Conservation (phyloP, 2,113 vertebrate species). For the Paramormyrops kingsleyae region DNA sequence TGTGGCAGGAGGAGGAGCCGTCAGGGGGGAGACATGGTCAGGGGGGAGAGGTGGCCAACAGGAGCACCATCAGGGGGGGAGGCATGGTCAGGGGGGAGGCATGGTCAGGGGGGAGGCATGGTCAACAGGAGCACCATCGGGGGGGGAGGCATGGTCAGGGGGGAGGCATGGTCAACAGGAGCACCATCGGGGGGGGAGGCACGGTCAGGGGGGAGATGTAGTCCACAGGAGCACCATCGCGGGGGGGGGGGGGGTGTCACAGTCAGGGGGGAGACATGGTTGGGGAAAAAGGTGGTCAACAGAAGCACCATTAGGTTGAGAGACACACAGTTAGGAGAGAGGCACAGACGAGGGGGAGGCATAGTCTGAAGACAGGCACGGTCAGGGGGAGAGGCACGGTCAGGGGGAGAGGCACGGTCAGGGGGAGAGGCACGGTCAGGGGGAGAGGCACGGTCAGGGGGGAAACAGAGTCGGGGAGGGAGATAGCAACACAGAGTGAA, state of each 20-base stretch:
- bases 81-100: neutral
- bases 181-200: neutral
- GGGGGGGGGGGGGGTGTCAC: too few relatives aligned
- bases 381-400: too few relatives aligned
- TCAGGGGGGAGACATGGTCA: neutral
- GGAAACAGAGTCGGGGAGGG: neutral
- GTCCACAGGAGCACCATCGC: too few relatives aligned
- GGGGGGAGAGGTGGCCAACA: too few relatives aligned
- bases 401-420: neutral
- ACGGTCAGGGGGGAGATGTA: too few relatives aligned
- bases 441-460: neutral
- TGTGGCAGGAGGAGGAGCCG: slow-evolving; percentile 2
- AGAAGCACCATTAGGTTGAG: neutral
- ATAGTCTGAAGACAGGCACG: neutral
- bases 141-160: neutral
- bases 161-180: neutral
- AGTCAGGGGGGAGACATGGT: too few relatives aligned
- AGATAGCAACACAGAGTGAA: neutral
- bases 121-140: neutral
- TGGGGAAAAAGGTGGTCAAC: too few relatives aligned
- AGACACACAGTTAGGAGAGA: neutral
- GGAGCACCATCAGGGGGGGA: neutral
- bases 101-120: neutral
- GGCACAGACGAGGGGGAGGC: neutral
- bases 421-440: neutral